Percentiles rank a stretch among this genome's conserved stretches.
These are phyloP conservation scores for Caloenas nicobarica DNA, from an alignment of 2,113 vertebrate species.

Conservation along the genomic window DNA sequence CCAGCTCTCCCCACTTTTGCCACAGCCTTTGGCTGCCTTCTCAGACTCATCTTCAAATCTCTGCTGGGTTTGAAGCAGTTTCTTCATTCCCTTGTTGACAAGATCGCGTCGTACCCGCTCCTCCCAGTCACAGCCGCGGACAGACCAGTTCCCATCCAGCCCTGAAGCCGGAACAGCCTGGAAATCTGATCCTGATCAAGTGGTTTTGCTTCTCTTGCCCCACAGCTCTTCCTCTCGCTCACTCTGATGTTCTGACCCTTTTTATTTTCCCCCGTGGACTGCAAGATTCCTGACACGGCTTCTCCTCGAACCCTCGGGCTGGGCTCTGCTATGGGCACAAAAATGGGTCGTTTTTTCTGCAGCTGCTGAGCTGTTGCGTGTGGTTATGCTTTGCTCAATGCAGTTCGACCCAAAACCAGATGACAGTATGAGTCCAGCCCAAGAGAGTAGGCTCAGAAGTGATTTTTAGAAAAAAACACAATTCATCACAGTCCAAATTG, in stretches of 20 bases:
- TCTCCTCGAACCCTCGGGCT: background rate
- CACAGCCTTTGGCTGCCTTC: background rate
- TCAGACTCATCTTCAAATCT: background rate
- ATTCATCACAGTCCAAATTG: background rate
- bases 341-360: background rate
- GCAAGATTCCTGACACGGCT: background rate
- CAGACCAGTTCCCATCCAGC: background rate
- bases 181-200: background rate
- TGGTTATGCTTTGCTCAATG: background rate
- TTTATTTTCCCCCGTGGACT: background rate
- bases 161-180: background rate
- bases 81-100: background rate
- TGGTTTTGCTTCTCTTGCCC: background rate
- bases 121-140: background rate
- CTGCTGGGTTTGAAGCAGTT: background rate
- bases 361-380: background rate
- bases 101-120: background rate
- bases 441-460: background rate
- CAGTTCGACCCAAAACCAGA: background rate
- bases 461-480: background rate
- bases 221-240: background rate
- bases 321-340: background rate
- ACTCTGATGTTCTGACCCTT: background rate
- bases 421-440: background rate
- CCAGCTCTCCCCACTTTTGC: constrained; percentile 8